phyloP scores from a whole-genome alignment of 2,888 invertebrate species.

The Calliopum simillimum region DNA sequence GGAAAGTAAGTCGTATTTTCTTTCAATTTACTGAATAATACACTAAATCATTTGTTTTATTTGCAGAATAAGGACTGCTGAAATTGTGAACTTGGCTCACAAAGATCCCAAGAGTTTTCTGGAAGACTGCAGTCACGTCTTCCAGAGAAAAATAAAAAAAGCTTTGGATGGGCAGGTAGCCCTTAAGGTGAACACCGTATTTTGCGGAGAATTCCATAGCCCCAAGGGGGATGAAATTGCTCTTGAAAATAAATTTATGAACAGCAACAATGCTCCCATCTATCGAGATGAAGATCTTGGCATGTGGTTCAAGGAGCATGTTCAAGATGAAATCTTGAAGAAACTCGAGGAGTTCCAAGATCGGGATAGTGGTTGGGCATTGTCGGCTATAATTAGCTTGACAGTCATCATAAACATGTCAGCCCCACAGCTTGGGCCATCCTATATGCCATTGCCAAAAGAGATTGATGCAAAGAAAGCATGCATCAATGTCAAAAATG shows the following conservation, averaged over 20 bases:
- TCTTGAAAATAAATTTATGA: background rate
- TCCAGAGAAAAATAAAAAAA: too few relatives aligned
- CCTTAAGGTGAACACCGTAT: too few relatives aligned
- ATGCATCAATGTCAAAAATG: background rate
- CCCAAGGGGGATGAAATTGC: background rate
- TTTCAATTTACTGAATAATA: too few relatives aligned
- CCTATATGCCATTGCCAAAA: background rate
- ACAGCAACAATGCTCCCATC: background rate
- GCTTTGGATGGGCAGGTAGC: too few relatives aligned
- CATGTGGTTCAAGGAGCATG: background rate
- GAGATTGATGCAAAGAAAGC: background rate
- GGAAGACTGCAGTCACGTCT: too few relatives aligned
- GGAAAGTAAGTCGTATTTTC: too few relatives aligned
- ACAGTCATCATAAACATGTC: background rate
- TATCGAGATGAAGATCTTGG: background rate
- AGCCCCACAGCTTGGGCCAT: background rate
- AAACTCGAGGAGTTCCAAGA: background rate
- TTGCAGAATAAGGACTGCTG: too few relatives aligned
- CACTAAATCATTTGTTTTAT: too few relatives aligned
- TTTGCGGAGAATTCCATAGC: background rate
- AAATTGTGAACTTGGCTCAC: too few relatives aligned
- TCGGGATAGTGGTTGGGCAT: background rate
- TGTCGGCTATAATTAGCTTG: background rate
- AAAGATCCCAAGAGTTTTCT: too few relatives aligned
- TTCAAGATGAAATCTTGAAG: background rate